Evolutionary conservation across 2,113 vertebrate species (phyloP), one percentile per base, ranked within the genome.

Genomic region (Polypterus senegalus): DNA sequence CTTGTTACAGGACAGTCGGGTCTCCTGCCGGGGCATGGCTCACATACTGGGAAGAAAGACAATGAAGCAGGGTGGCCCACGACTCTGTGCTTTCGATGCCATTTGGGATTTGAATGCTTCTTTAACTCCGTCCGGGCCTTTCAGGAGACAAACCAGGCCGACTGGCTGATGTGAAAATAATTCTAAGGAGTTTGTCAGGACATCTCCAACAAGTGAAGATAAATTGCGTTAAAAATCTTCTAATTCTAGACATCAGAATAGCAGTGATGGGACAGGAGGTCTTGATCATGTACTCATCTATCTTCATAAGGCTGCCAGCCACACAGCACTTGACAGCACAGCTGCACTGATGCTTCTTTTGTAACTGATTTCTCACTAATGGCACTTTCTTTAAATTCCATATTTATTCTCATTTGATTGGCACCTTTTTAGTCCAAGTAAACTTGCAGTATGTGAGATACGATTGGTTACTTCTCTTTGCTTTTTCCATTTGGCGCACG

Each of bases 121-220:
- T 70, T 67, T 44, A 48, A 69, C 67, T 73, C 59, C 55, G 77
- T 73, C 68, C 72, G 65, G 72, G 61, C 73, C 44, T 66, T 70
- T 75, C 76, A 71, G 69, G 67, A 55, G 69, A 64, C 65, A 6
- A 59, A 66, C 66, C 47, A 10, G 67, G 43, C 27, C 67, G 4
- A 56, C 70, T 61, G 69, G 70, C 73, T 83, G 78, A 81, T 82
- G 79, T 76, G 75, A 75, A 76, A 80, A 76, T 75, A 63, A 80
- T 81, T 74, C 75, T 81, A 76, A 78, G 72, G 74, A 73, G 72
- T 77, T 81, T 81, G 82, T 83, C 79, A 79, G 76, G 75, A 77
- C 73, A 69, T 73, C 72, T 81, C 74, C 72, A 81, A 83, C 79
- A 78, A 86, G 81, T 75, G 79, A 83, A 88, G 79, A 85, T 81